Percentiles rank a stretch among this genome's conserved stretches.
Evolutionary conservation across 2,113 vertebrate species (phyloP).

Genomic region (Sciurus niger): DNA sequence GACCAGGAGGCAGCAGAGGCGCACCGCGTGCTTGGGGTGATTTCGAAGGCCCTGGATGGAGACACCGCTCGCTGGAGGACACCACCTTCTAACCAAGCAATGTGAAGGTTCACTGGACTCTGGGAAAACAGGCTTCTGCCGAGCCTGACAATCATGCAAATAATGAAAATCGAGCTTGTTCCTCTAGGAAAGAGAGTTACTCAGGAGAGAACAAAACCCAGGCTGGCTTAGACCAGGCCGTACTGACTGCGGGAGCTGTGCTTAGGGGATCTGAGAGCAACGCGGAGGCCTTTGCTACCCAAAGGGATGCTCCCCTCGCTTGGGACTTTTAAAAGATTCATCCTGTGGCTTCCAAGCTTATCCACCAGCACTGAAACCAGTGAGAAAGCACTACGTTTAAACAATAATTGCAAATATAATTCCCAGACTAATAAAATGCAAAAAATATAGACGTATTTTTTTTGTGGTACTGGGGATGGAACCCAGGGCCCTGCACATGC

Average conservation of each 20-base stretch:
- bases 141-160: neutral
- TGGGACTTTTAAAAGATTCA: no score
- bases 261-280: neutral
- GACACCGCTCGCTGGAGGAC: neutral
- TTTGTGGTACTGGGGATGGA: neutral
- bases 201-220: neutral
- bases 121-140: neutral
- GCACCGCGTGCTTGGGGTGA: no score
- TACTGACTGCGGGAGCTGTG: no score
- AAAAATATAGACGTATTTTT: neutral
- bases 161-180: neutral
- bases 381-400: neutral
- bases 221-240: neutral
- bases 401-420: neutral
- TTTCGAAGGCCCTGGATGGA: neutral
- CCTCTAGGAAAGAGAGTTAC: neutral
- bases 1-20: no score
- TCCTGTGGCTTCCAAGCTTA: neutral
- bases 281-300: rapidly evolving
- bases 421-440: conserved; percentile 1
- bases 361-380: neutral
- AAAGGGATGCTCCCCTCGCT: neutral
- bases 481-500: neutral
- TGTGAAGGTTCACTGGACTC: neutral
- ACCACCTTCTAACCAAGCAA: neutral